phyloP scores from a whole-genome alignment of 2,113 vertebrate species.

The Oenanthe melanoleuca region DNA sequence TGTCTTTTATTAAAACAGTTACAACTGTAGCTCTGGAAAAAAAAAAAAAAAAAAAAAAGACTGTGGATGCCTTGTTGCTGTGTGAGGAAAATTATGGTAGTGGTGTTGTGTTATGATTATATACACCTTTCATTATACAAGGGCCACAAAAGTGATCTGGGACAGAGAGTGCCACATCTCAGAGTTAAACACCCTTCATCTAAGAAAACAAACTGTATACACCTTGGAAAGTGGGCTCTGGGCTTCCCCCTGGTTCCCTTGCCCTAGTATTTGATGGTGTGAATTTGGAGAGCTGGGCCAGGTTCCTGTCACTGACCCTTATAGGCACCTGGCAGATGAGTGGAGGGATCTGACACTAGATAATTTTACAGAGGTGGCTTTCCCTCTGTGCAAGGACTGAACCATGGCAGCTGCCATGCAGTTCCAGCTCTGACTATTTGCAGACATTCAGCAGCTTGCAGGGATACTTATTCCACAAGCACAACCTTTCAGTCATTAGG shows the following conservation, averaged over 20 bases:
- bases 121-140: neutral
- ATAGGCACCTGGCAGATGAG: neutral
- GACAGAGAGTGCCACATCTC: neutral
- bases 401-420: neutral
- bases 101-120: neutral
- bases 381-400: neutral
- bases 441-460: neutral
- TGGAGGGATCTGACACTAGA: neutral
- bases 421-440: neutral
- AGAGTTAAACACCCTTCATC: neutral
- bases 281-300: neutral
- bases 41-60: neutral
- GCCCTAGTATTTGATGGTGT: neutral
- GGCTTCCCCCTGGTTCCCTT: neutral
- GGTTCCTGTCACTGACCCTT: neutral
- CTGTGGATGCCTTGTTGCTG: neutral
- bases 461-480: neutral
- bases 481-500: neutral
- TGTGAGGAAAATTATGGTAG: neutral
- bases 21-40: conserved; percentile 36
- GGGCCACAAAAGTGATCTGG: neutral
- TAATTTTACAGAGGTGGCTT: neutral
- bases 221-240: neutral
- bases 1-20: conserved; percentile 67
- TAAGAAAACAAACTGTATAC: neutral